Conservation (phyloP, 2,888 invertebrate species). For the Chrysotoxum bicinctum region DNA sequence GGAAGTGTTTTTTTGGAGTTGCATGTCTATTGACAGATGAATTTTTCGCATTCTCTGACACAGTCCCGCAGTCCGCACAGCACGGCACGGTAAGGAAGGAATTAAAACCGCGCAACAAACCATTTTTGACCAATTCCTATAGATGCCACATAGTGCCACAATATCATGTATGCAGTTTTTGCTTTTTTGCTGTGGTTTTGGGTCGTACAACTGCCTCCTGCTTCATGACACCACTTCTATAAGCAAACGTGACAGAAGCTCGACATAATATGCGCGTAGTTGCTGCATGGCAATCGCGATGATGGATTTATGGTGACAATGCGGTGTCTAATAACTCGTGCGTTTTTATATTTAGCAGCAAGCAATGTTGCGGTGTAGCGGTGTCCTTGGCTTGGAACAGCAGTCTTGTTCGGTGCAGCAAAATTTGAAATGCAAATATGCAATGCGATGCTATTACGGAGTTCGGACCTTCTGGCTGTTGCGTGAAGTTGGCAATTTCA, state of each 20-base stretch:
- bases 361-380: not conserved
- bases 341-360: conserved; percentile 54
- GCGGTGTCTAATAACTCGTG: conserved; percentile 68
- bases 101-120: conserved; percentile 6
- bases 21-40: conserved; percentile 47
- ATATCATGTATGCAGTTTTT: conserved; percentile 23
- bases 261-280: conserved; percentile 26
- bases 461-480: conserved; percentile 10
- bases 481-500: conserved; percentile 38
- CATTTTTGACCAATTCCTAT: conserved; percentile 20
- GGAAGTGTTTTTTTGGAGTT: conserved; percentile 34
- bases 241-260: conserved; percentile 36
- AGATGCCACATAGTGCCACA: not conserved
- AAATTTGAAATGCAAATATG: conserved; percentile 63
- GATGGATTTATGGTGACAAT: conserved; percentile 72
- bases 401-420: conserved; percentile 14
- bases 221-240: not conserved
- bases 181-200: not conserved
- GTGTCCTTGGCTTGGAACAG: not conserved
- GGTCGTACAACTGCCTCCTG: not conserved
- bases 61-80: not conserved
- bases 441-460: conserved; percentile 41
- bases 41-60: conserved; percentile 3
- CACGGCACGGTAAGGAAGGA: not conserved
- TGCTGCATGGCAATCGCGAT: conserved; percentile 37